Evolutionary conservation across 1,140 invertebrate genomes (phyloP), one percentile per base, ranked within the genome.

Genomic region (Radopholus similis): DNA sequence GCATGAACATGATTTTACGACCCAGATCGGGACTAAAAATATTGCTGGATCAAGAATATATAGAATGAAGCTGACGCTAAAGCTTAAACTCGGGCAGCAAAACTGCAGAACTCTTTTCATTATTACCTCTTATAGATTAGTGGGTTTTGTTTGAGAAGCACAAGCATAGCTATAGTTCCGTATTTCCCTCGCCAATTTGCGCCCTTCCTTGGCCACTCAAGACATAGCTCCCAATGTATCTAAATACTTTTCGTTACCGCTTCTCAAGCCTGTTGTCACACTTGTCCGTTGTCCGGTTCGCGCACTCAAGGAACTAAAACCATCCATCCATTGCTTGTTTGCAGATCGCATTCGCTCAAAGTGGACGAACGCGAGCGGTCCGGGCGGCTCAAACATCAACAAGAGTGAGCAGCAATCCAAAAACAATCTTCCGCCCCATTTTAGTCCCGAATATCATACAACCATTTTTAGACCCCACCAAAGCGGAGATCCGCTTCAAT

Each of bases 381-480:
- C 72, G 23, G 72, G 72, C 21, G 72, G 72, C 11, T 57, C 68
- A 55, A 70, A 74, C 59, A 63, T 74, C 13, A 74, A 74, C 62
- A 76, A 72, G 11, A 62, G 72, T 74, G 47, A 67, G 37, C 60
- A n/a, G n/a, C 23, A 71, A 57, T 64, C 2, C n/a, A 71, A 65
- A 11, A 15, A 28, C 32, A 8, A 11, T 68, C 32, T n/a, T 34
- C 38, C 53, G 51, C 34, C 2, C 23, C 30, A 26, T 21, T 70
- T 51, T 32, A 23, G 5, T 64, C 28, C 26, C 28, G 35, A 53
- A n/a, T n/a, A n/a, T n/a, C n/a, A n/a, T n/a, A n/a, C n/a, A n/a
- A n/a, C n/a, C n/a, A n/a, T 26, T 72, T 78, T 77, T 58, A 78
- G 75, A 72, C 37, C n/a, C 62, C n/a, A 75, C 73, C 40, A 75